These are phyloP conservation scores for Tetragnatha montana DNA, from an alignment of 2,888 invertebrate species.

Conservation along the genomic window DNA sequence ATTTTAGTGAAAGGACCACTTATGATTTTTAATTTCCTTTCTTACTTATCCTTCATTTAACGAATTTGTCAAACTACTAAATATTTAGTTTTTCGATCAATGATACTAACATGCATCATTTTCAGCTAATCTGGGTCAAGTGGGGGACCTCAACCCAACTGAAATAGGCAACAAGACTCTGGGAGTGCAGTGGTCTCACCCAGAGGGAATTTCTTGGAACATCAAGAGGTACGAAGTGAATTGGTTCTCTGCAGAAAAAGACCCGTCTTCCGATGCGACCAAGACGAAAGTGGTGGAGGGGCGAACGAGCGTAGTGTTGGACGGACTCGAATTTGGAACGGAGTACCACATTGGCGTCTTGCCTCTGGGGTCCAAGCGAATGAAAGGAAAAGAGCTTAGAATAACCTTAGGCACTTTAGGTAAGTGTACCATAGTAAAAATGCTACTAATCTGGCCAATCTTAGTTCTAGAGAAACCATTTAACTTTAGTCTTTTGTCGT, in stretches of 20 bases:
- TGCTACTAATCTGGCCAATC: too few relatives aligned
- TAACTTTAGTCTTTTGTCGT: too few relatives aligned
- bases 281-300: not conserved
- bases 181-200: slow-evolving; percentile 28
- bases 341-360: slow-evolving; percentile 39
- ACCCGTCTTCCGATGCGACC: not conserved
- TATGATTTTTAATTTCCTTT: too few relatives aligned
- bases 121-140: slow-evolving; percentile 46
- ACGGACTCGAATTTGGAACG: slow-evolving; percentile 50
- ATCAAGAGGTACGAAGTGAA: slow-evolving; percentile 11
- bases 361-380: slow-evolving; percentile 21
- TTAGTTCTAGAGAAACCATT: too few relatives aligned
- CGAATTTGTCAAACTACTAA: too few relatives aligned
- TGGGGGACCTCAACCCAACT: slow-evolving; percentile 9
- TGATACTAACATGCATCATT: too few relatives aligned
- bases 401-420: slow-evolving; percentile 44
- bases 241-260: slow-evolving; percentile 24
- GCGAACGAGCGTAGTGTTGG: not conserved
- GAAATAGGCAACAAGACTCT: slow-evolving; percentile 38
- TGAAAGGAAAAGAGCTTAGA: slow-evolving; percentile 15
- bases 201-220: slow-evolving; percentile 32
- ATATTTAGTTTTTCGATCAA: too few relatives aligned
- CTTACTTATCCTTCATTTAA: too few relatives aligned
- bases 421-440: too few relatives aligned
- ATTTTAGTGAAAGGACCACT: too few relatives aligned